Conservation (phyloP, 2,113 vertebrate genomes). For the Myrmecobius fasciatus region DNA sequence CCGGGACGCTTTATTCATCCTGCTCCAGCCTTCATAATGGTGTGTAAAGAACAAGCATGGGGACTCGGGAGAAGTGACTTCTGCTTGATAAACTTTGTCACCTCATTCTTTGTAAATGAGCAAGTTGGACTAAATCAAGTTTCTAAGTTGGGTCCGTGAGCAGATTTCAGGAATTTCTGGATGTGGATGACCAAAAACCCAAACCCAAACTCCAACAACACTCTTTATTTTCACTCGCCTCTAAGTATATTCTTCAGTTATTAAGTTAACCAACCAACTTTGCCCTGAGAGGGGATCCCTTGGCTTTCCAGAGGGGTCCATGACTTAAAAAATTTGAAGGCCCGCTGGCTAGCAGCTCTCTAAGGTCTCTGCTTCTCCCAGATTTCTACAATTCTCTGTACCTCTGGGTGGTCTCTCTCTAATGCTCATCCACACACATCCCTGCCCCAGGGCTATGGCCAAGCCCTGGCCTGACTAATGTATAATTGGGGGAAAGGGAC, state of each 20-base stretch:
- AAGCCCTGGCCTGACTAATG: background rate
- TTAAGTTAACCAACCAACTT: background rate
- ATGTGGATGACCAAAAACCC: background rate
- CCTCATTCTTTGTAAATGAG: background rate
- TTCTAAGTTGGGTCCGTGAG: background rate
- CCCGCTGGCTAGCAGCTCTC: background rate
- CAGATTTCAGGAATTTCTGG: background rate
- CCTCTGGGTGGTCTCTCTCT: background rate
- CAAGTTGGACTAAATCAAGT: background rate
- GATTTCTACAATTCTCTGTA: background rate
- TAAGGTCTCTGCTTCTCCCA: background rate
- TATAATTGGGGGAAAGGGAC: background rate
- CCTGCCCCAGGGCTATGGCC: background rate
- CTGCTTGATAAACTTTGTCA: background rate
- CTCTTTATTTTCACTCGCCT: background rate
- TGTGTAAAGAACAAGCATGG: background rate
- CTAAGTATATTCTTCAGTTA: background rate
- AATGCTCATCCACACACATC: background rate
- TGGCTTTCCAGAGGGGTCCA: background rate
- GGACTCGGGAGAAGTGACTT: background rate
- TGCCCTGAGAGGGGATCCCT: background rate
- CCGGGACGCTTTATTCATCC: background rate
- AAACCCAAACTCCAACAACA: background rate
- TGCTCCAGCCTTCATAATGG: background rate
- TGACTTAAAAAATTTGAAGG: background rate